Evolutionary conservation across 37 sponge, comb jelly and placozoan genomes (phyloP), one percentile per base, ranked within the genome.

Genomic region (Diacarnus erythraeanus): DNA sequence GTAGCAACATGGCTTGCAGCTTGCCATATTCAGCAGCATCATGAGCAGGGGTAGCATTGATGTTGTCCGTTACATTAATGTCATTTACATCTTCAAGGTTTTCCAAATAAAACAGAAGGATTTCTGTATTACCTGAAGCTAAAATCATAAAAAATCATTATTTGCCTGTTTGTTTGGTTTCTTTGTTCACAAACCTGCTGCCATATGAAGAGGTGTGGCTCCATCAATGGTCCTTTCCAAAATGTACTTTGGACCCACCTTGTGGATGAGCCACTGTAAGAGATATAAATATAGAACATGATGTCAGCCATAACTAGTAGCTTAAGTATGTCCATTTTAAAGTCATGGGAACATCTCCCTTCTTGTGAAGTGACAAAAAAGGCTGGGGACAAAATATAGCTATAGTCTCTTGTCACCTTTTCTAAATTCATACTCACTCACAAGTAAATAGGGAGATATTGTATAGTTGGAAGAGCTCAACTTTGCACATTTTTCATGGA

Each of bases 201-300:
- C 94, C 76, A 90, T 77, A 79, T 94, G 94, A 1, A 94, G 74
- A 17, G 87, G 90, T 42, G 94, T 94, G 30, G 94, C 94, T 68
- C 94, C 94, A 86, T 94, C 94, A 30, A 60, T 51, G 23, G 94
- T 83, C 57, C 65, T 77, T 42, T 77, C 80, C 22, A 78, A 29
- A 18, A 94, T 90, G 38, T 40, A 57, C 41, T 74, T 70, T 17
- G 85, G 71, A 33, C 88, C 94, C 26, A 94, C 68, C 61, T 87
- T 84, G 4, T 63, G 34, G 21, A 90, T 77, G 22, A 94, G 69
- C 78, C 83, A 94, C 94, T 94, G 64, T 21, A 34, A 25, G 17
- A 59, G 12, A 57, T 25, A 72, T 42, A 27, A 29, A 29, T 6
- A 5, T 0, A 76, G 21, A 12, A 30, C 31, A 72, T n/a, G n/a